Evolutionary conservation across 2,113 vertebrate species (phyloP), one percentile per base, ranked within the genome.

Genomic region (Corydoras sp.): DNA sequence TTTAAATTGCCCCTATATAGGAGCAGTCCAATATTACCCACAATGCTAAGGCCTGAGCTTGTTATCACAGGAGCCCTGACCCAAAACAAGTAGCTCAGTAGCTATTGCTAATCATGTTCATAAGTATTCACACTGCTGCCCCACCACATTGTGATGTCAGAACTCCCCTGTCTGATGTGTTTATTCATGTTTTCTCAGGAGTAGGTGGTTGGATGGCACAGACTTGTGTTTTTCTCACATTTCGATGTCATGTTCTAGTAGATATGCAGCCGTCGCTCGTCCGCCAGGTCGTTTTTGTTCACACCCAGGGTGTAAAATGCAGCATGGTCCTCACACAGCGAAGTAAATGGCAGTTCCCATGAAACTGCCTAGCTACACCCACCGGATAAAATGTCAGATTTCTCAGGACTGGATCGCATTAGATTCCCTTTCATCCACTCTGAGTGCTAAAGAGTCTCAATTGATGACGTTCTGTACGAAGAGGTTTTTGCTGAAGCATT

Each of bases 291-390:
- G 74, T 71, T 77, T 73, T 71, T 14, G 5, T 67, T 72, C 69
- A 71, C 80, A 76, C 75, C 60, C 10, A 50, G 58, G 66, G 80
- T 77, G 75, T 35, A 55, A 79, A 71, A 77, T 58, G 72, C 61
- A 35, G 12, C 71, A 66, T 58, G 10, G 18, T 64, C 35, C 12
- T 55, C 50, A 49, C 54, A 61, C 31, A 65, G 32, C 30, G 55
- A 58, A 10, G 48, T 48, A 56, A 13, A 55, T 12, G 35, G 13
- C 56, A 10, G 56, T 74, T 76, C 71, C 68, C 74, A 68, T 59
- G 71, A 58, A 71, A 76, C 67, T 12, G 11, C 50, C 35, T 14
- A 55, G 18, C 61, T 15, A 69, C 51, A 13, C 50, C 12, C 29
- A 53, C 18, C 18, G 2, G 18, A 24, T 24, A 24, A 24, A 24